These are phyloP conservation scores for Aleiodes alternator DNA, from an alignment of 2,888 invertebrate species.

Conservation along the genomic window DNA sequence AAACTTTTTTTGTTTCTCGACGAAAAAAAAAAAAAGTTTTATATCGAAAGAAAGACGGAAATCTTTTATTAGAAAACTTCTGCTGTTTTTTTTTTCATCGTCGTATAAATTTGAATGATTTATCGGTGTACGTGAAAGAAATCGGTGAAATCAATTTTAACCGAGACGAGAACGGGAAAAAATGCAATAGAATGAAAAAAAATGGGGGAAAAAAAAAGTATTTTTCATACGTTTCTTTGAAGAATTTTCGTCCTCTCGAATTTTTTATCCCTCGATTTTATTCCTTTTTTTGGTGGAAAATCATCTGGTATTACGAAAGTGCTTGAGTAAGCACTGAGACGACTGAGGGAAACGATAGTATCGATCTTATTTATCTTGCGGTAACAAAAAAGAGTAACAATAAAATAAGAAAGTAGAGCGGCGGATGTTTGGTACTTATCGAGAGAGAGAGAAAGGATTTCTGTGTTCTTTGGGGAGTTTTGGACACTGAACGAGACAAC, in stretches of 20 bases:
- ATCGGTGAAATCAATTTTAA: conserved; percentile 13
- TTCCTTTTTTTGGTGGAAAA: neutral
- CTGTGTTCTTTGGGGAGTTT: conserved; percentile 1
- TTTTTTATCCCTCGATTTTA: neutral
- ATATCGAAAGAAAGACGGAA: too few species aligned
- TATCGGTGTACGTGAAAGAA: conserved; percentile 15
- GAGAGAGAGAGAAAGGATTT: neutral
- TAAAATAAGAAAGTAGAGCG: too few species aligned
- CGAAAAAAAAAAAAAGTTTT: too few species aligned
- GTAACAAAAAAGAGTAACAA: neutral
- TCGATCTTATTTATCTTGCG: conserved; percentile 11
- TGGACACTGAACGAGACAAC: conserved; percentile 11
- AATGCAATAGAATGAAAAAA: neutral
- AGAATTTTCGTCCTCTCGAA: too few species aligned
- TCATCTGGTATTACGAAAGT: conserved; percentile 12
- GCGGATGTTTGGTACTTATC: too few species aligned
- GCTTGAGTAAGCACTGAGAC: conserved; percentile 20
- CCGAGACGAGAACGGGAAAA: neutral
- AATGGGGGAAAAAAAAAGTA: neutral
- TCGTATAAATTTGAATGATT: conserved; percentile 13
- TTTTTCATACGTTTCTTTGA: too few species aligned
- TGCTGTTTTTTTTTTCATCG: neutral
- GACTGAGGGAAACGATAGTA: neutral
- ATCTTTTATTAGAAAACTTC: neutral
- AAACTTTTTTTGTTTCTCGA: too few species aligned